A percentile compares a stretch with the other conserved stretches of the same genome.
phyloP scores from a whole-genome alignment of 2,113 vertebrate genomes.

The Bufo bufo region DNA sequence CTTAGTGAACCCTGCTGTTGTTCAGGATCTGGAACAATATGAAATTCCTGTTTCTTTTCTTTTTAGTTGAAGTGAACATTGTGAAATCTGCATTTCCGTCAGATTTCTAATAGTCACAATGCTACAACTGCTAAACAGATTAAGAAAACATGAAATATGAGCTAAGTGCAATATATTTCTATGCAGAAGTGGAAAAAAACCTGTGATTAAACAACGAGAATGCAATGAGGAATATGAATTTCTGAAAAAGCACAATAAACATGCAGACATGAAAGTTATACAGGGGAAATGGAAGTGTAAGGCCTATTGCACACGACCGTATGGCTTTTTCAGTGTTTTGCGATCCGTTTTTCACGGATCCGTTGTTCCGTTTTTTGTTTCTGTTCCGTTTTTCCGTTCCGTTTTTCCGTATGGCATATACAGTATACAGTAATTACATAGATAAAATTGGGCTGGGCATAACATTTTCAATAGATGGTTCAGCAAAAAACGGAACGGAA shows the following conservation, averaged over 20 bases:
- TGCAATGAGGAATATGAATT: not conserved
- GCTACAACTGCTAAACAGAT: not conserved
- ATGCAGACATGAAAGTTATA: not conserved
- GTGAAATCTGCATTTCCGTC: not conserved
- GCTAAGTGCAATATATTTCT: not conserved
- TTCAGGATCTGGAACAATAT: slow-evolving; percentile 18
- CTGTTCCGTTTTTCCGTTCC: too few relatives aligned
- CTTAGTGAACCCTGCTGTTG: slow-evolving; percentile 40
- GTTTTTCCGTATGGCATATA: too few relatives aligned
- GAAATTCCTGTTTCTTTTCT: slow-evolving; percentile 36
- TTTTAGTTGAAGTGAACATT: not conserved
- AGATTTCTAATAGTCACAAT: not conserved
- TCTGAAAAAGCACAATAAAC: not conserved
- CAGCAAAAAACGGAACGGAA: too few relatives aligned
- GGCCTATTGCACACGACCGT: too few relatives aligned
- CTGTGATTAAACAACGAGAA: not conserved
- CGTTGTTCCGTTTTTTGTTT: too few relatives aligned
- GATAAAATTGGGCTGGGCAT: too few relatives aligned
- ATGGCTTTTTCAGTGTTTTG: too few relatives aligned
- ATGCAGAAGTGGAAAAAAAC: not conserved
- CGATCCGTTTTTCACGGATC: too few relatives aligned
- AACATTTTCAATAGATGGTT: too few relatives aligned
- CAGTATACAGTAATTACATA: too few relatives aligned
- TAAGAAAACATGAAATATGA: not conserved
- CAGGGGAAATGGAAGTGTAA: not conserved